These are phyloP conservation scores for Eulemur coronatus DNA, from an alignment of 2,797 vertebrate genomes.

Conservation along the genomic window DNA sequence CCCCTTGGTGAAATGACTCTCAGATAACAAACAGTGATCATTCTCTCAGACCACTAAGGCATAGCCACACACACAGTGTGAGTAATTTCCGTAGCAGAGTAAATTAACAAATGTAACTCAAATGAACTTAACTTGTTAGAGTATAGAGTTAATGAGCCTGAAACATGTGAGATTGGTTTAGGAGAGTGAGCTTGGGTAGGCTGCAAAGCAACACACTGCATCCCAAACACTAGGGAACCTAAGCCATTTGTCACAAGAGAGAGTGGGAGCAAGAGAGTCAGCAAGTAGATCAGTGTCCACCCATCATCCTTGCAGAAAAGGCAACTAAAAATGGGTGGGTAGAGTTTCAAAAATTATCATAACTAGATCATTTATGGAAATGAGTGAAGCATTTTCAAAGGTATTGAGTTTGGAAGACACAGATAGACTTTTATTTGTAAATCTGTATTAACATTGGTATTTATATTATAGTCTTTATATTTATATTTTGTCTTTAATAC, in stretches of 20 bases:
- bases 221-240: neutral
- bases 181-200: conserved; percentile 30
- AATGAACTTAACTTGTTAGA: conserved; percentile 74
- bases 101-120: conserved; percentile 73
- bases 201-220: conserved; percentile 38
- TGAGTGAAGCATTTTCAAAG: neutral
- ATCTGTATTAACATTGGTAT: neutral
- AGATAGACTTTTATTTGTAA: neutral
- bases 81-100: conserved; percentile 44
- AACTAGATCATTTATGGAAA: neutral
- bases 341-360: neutral
- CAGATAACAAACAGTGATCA: conserved; percentile 42
- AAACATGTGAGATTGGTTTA: conserved; percentile 64
- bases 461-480: neutral
- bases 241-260: neutral
- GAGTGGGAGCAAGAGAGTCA: neutral
- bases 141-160: conserved; percentile 75
- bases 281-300: no score
- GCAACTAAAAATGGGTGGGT: neutral
- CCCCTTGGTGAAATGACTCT: neutral
- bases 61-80: neutral
- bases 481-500: neutral
- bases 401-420: neutral
- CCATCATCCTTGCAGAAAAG: neutral
- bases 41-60: neutral